A percentile compares a stretch with the other conserved stretches of the same genome.
Conservation (phyloP, 2,888 invertebrate species). For the Drosophila sordidapex region DNA sequence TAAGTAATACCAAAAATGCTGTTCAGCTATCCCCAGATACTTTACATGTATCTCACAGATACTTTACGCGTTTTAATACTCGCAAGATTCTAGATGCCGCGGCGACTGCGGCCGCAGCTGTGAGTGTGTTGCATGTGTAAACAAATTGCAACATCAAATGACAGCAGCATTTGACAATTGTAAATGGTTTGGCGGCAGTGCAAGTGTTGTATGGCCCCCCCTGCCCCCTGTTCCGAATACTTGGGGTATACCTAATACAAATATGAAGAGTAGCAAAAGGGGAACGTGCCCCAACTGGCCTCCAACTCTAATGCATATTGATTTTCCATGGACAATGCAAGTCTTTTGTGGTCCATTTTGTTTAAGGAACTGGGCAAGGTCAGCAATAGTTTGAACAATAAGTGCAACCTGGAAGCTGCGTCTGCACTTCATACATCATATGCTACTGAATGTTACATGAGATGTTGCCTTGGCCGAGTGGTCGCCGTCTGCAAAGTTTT, state of each 20-base stretch:
- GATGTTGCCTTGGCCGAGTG: constrained; percentile 11
- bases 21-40: constrained; percentile 32
- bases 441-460: constrained; percentile 49
- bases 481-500: constrained; percentile 64
- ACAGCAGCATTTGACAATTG: constrained; percentile 78
- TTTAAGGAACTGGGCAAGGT: constrained; percentile 57
- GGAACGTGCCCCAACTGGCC: constrained; percentile 21
- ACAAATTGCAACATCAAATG: constrained; percentile 79
- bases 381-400: constrained; percentile 48
- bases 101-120: constrained; percentile 11
- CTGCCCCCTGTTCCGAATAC: not conserved
- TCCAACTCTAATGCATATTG: constrained; percentile 40
- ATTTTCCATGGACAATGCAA: constrained; percentile 41
- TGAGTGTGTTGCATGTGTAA: constrained; percentile 63
- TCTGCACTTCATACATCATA: constrained; percentile 77
- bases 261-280: not conserved
- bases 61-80: constrained; percentile 24
- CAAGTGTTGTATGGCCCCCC: constrained; percentile 29
- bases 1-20: constrained; percentile 22
- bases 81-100: constrained; percentile 15
- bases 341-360: constrained; percentile 6
- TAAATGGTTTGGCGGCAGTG: constrained; percentile 67
- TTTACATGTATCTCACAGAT: constrained; percentile 27
- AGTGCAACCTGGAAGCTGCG: constrained; percentile 52
- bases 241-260: not conserved